Evolutionary conservation across 2,888 invertebrate species (phyloP), one percentile per base, ranked within the genome.

Genomic region (Nomada goodeniana): DNA sequence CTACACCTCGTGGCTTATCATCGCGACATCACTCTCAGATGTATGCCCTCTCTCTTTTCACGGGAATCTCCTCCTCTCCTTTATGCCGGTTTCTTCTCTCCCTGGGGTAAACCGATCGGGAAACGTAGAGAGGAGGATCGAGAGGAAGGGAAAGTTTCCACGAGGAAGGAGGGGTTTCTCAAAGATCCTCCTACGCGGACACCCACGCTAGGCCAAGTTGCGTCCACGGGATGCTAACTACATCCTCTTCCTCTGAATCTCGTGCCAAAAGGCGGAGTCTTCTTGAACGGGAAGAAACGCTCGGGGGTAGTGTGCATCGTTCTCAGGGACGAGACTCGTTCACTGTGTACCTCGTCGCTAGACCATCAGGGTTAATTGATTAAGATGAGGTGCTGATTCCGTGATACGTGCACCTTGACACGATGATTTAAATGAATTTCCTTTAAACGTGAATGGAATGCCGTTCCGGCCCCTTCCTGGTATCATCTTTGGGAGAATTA

Each of bases 1-100:
- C 92, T 92, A 80, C 80, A 88, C 84, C 88, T 84, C 87, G 82
- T 80, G 79, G 82, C 92, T 93, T 93, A 93, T 93, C 93, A 93
- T 92, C 92, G 91, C 87, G 85, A 88, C 91, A 91, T 92, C 91
- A 90, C 91, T 92, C 90, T 89, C 89, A 88, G 85, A 83, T 72
- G 78, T 36, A 57, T 52, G 67, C 75, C 76, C 78, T 73, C 80
- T 71, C 83, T 80, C 75, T 63, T 74, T 79, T 42, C 72, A 26
- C 23, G 29, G 26, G 70, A 72, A 59, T 76, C 64, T 83, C 83
- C 78, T 72, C 70, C 73, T 83, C 80, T 72, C 20, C 50, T 67
- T 78, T 76, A 74, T 70, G 59, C 29, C 52, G 60, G 70, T 76
- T 76, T 80, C 68, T 73, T 57, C 70, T 73, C 70, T 73, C 72